Base-by-base conservation (phyloP, 2,797 vertebrate genomes). In the Galaxias olidus region DNA sequence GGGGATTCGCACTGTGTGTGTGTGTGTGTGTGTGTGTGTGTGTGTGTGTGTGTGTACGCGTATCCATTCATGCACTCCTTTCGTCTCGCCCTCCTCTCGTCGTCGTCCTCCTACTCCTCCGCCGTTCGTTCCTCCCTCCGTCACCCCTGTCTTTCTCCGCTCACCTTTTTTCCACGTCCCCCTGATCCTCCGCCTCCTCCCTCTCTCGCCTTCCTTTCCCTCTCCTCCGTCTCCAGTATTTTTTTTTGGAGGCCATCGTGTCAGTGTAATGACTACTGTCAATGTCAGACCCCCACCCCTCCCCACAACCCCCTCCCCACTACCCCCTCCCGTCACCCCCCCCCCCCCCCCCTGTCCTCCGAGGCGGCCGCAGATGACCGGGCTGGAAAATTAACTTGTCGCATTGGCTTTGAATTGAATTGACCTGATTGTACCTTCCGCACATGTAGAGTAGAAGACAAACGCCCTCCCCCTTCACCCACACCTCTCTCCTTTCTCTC, bases 331-430 rank as follows among this genome's bases (percentile, higher is more conserved):
- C 51, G 59, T 13, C 45, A 55, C 44, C 47, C 17, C 46, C 6
- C 46, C 42, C 40, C 49, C 52, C 42, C 62, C 30, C 58, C 59
- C 50, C 63, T 76, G 71, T 76, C 79, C 68, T 80, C 77, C 40
- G 59, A 75, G 76, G 69, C 72, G 69, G 76, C 79, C 76, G 74
- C 79, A 91, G 88, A 88, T 91, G 90, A 91, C 89, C 88, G 83
- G 86, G 77, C 89, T 90, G 87, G 88, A 91, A 91, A 91, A 90
- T 91, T 87, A 91, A 85, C 90, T 88, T 92, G 90, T 92, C 91
- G 89, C 88, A 86, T 90, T 82, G 84, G 84, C 85, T 92, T 91
- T 91, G 87, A 88, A 89, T 89, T 86, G 84, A 90, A 90, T 84
- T 92, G 90, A 92, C 90, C 90, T 91, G 85, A 91, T 88, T 90